phyloP scores from a whole-genome alignment of 2,888 invertebrate species.

The Saturnia japonica region DNA sequence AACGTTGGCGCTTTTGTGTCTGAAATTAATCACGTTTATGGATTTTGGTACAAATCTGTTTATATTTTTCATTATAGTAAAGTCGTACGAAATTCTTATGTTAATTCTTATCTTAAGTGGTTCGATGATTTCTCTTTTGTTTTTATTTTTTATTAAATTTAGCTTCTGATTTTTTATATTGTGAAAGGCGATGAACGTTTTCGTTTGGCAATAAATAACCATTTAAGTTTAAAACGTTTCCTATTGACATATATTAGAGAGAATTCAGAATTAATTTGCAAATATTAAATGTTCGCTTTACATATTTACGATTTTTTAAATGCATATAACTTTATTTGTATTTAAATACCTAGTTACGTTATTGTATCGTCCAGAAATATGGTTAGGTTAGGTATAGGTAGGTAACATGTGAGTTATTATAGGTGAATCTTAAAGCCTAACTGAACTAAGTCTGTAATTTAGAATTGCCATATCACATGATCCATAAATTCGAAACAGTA shows the following conservation, averaged over 20 bases:
- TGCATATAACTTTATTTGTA: background rate
- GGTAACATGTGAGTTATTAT: background rate
- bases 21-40: background rate
- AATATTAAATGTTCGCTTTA: background rate
- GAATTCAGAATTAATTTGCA: background rate
- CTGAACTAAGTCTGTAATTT: background rate
- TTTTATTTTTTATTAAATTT: background rate
- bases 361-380: background rate
- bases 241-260: background rate
- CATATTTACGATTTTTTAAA: background rate
- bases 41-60: background rate
- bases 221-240: background rate
- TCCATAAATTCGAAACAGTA: background rate
- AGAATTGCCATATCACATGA: background rate
- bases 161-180: background rate
- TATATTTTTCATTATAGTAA: background rate
- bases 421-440: too few species aligned
- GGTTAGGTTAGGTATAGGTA: background rate
- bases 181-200: background rate
- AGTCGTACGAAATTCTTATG: background rate
- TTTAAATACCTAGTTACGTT: background rate
- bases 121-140: slow-evolving; percentile 1
- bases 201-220: background rate
- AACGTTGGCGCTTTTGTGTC: slow-evolving; percentile 6
- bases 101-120: background rate